phyloP scores from a whole-genome alignment of 1,140 invertebrate genomes.

The Daktulosphaira vitifoliae region DNA sequence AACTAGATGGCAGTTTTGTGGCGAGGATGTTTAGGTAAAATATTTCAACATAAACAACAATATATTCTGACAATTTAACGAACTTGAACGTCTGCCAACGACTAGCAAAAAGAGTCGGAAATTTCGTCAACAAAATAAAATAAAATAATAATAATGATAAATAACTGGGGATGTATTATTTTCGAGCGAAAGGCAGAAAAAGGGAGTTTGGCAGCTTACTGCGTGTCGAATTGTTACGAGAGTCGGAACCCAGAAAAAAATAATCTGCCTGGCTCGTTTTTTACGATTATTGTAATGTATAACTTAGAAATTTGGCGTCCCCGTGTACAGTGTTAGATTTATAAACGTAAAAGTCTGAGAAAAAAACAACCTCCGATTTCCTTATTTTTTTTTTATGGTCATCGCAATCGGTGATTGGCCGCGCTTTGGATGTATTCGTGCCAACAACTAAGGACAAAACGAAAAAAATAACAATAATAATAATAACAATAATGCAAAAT shows the following conservation, averaged over 20 bases:
- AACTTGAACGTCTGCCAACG: conserved; percentile 28
- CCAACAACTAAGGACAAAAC: conserved; percentile 27
- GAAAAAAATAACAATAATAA: conserved; percentile 1
- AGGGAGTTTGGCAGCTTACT: conserved; percentile 21
- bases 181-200: conserved; percentile 26
- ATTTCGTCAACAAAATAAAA: conserved; percentile 13
- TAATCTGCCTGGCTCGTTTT: conserved; percentile 17
- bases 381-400: conserved; percentile 4
- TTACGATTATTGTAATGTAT: conserved; percentile 32
- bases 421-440: conserved; percentile 28
- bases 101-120: too few species aligned
- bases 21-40: background rate
- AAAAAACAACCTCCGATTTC: conserved; percentile 28
- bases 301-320: conserved; percentile 32
- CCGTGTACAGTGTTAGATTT: conserved; percentile 19
- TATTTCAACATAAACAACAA: conserved; percentile 26
- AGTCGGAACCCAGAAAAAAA: conserved; percentile 7
- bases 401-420: conserved; percentile 30
- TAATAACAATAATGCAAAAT: conserved; percentile 6
- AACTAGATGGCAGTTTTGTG: background rate
- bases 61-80: conserved; percentile 28
- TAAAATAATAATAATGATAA: background rate
- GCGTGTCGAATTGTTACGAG: conserved; percentile 28
- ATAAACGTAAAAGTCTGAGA: conserved; percentile 21
- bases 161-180: conserved; percentile 20